Conservation (phyloP, 2,888 invertebrate genomes). For the Isotomurus palustris region DNA sequence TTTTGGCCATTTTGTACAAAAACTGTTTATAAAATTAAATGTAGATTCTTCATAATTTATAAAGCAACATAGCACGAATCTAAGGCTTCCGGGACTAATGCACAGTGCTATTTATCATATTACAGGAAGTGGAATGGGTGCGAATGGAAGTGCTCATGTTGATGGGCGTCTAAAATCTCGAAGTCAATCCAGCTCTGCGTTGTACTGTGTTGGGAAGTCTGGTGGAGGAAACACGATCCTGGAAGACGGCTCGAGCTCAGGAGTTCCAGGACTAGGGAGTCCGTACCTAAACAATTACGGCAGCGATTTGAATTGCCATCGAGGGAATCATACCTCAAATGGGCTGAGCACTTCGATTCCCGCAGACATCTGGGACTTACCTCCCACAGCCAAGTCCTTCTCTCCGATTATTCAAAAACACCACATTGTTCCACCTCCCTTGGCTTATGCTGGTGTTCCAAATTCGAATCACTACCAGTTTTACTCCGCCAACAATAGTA, state of each 20-base stretch:
- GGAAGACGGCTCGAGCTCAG: too few relatives aligned
- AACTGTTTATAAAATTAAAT: too few relatives aligned
- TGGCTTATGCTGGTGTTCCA: background rate
- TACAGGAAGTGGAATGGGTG: conserved; percentile 45
- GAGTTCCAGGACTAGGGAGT: too few relatives aligned
- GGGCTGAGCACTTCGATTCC: conserved; percentile 44
- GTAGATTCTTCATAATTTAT: too few relatives aligned
- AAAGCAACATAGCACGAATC: too few relatives aligned
- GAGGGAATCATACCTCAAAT: conserved; percentile 21
- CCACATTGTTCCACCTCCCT: background rate
- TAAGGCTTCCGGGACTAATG: too few relatives aligned
- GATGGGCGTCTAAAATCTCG: conserved; percentile 43
- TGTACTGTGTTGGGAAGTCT: conserved; percentile 41
- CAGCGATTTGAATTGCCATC: conserved; percentile 26
- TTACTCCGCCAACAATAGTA: too few relatives aligned
- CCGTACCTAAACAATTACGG: conserved; percentile 15
- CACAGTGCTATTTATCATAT: too few relatives aligned
- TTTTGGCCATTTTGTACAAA: too few relatives aligned
- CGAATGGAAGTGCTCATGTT: conserved; percentile 43
- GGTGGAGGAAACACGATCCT: too few relatives aligned
- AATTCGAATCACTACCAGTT: too few relatives aligned
- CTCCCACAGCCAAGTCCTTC: conserved; percentile 36
- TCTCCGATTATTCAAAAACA: conserved; percentile 33
- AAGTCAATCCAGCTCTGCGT: conserved; percentile 44
- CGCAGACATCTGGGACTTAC: conserved; percentile 44